Conservation (phyloP, 92 coral and sea anemone species). For the Phenganax marumi region DNA sequence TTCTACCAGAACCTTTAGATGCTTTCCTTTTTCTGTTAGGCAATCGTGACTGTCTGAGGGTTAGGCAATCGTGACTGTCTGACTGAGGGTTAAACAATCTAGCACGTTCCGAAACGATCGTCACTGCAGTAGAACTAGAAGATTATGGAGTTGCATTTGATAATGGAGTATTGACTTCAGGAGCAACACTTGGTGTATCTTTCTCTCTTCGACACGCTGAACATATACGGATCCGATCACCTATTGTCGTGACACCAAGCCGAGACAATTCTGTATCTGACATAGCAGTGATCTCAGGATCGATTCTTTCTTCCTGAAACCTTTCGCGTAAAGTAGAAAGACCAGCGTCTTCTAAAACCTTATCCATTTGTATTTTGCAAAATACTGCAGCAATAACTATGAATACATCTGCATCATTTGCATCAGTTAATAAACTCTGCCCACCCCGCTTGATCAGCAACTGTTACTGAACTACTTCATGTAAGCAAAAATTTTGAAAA, state of each 20-base stretch:
- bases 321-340: slow-evolving; percentile 38
- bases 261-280: slow-evolving; percentile 41
- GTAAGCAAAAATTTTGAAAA: background rate
- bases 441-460: too few species aligned
- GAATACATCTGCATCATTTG: too few species aligned
- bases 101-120: slow-evolving; percentile 45
- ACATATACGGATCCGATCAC: slow-evolving; percentile 44
- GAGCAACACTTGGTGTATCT: background rate
- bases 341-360: slow-evolving; percentile 29
- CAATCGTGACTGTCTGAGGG: slow-evolving; percentile 41
- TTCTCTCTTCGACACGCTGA: slow-evolving; percentile 28
- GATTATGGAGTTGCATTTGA: slow-evolving; percentile 13
- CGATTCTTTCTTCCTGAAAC: slow-evolving; percentile 43
- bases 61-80: background rate
- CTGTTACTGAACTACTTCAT: background rate
- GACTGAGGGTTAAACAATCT: slow-evolving; percentile 40
- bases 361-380: slow-evolving; percentile 24
- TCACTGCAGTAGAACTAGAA: slow-evolving; percentile 34
- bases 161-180: background rate
- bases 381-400: background rate
- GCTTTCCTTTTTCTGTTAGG: slow-evolving; percentile 37
- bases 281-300: slow-evolving; percentile 29
- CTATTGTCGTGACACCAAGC: slow-evolving; percentile 40
- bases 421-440: too few species aligned
- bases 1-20: slow-evolving; percentile 20